A percentile compares a stretch with the other conserved stretches of the same genome.
Evolutionary conservation across 2,797 vertebrate species (phyloP).

Genomic region (Lutjanus campechanus): DNA sequence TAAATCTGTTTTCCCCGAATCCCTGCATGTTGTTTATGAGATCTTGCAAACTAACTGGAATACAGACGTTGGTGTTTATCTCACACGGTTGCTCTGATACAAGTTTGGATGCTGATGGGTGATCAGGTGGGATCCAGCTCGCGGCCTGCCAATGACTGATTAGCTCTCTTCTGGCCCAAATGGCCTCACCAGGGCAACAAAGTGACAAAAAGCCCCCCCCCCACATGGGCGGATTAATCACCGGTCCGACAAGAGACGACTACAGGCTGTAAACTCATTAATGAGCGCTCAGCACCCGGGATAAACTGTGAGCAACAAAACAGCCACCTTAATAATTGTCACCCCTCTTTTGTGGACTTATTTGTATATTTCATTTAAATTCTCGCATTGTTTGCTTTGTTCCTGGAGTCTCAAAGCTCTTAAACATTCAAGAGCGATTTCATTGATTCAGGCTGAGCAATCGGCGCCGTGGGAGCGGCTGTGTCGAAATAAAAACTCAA

Average conservation of each 20-base stretch:
- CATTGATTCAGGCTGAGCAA: conserved; percentile 46
- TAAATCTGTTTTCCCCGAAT: neutral
- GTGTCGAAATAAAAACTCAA: conserved; percentile 55
- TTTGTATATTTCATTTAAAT: conserved; percentile 23
- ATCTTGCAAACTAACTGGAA: conserved; percentile 10
- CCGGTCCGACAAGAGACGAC: conserved; percentile 40
- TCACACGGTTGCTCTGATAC: conserved; percentile 12
- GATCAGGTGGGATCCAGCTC: conserved; percentile 43
- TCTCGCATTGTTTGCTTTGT: conserved; percentile 5
- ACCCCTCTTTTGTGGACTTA: conserved; percentile 19
- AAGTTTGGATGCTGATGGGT: conserved; percentile 42
- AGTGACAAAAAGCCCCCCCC: conserved; percentile 46
- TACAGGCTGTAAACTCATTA: conserved; percentile 64
- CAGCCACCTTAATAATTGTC: conserved; percentile 28
- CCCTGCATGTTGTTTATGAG: neutral
- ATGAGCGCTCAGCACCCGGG: conserved; percentile 33
- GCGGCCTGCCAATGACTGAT: conserved; percentile 62
- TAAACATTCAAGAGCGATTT: conserved; percentile 16
- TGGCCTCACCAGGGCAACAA: conserved; percentile 56
- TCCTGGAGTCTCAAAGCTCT: conserved; percentile 14
- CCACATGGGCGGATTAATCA: conserved; percentile 69
- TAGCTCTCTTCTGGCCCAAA: conserved; percentile 58
- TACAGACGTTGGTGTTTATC: conserved; percentile 1
- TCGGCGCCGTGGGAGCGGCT: conserved; percentile 28
- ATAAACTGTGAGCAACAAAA: conserved; percentile 43